Evolutionary conservation across 1,140 invertebrate species (phyloP), one percentile per base, ranked within the genome.

Genomic region (Ctenoplectra terminalis): DNA sequence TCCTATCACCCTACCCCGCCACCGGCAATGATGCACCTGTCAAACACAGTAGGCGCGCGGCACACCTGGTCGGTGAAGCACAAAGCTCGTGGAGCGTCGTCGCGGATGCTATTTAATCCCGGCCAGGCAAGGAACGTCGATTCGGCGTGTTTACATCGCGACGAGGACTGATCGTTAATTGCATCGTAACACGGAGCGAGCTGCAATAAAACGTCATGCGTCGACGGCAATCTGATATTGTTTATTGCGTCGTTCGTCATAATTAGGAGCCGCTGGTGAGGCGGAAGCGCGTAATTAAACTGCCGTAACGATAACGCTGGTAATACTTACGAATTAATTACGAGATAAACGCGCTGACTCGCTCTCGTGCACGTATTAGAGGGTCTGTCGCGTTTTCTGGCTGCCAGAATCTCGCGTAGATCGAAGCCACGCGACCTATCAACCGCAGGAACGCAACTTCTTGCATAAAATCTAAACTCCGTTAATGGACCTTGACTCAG

Each of bases 11-110:
- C 54, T 54, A 46, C 43, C 20, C 26, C 4, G 40, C 40, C 40
- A 9, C 40, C 9, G 40, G 86, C 82, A 84, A 87, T 81, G 76
- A 85, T 52, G 75, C 81, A 88, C 83, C 87, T 88, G 86, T 88
- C 83, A 88, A 83, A 86, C 52, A 40, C 76, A 83, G 67, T 17
- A 72, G 54, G 29, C 8, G 34, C 5, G 52, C 54, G 29, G 2
- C 72, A 76, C 83, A 69, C 69, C 58, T 77, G 77, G 63, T 58
- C 61, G 76, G 56, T 50, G 48, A 29, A 29, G 15, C 15, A 56
- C 52, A 82, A 9, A 61, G 15, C 54, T 43, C 56, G n/a, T 23
- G 78, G 29, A 67, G 54, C 50, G 43, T 52, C 58, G 70, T 56
- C 63, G 29, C 50, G 34, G 34, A 48, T 56, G 76, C 81, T 40